Percentiles rank a stretch among this genome's conserved stretches.
These are phyloP conservation scores for Characodon lateralis DNA, from an alignment of 2,797 vertebrate species.

Conservation along the genomic window DNA sequence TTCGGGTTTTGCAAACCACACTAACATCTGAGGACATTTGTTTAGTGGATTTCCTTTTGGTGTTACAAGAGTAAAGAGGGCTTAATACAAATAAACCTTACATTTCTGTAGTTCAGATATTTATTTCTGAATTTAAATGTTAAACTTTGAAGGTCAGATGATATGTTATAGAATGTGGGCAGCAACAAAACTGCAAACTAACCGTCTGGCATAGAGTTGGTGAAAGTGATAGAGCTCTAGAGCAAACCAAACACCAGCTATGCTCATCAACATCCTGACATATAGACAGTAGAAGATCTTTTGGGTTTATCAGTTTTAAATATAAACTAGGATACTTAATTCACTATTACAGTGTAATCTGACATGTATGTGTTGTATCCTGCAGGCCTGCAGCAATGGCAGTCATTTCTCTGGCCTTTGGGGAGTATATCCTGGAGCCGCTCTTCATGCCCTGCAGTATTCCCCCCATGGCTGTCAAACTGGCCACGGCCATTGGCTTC, in stretches of 20 bases:
- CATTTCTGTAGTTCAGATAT: too few relatives aligned
- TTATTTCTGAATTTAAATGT: not conserved
- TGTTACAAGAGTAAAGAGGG: too few relatives aligned
- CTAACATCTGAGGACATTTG: not conserved
- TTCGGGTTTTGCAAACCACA: not conserved
- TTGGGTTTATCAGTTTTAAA: not conserved
- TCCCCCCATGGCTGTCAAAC: constrained; percentile 89
- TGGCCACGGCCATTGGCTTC: constrained; percentile 89
- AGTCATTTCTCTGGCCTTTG: constrained; percentile 94
- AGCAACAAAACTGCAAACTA: not conserved
- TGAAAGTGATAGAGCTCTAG: not conserved
- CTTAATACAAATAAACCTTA: not conserved
- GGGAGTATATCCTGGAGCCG: constrained; percentile 93
- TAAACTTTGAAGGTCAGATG: not conserved
- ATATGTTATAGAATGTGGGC: not conserved
- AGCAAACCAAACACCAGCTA: not conserved
- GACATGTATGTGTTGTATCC: constrained; percentile 2
- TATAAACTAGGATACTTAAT: not conserved
- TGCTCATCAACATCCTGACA: not conserved
- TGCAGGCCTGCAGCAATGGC: constrained; percentile 90
- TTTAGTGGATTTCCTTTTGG: not conserved
- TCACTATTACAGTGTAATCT: not conserved
- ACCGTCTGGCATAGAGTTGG: not conserved
- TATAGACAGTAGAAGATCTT: not conserved
- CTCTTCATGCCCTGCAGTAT: constrained; percentile 93